Conservation (phyloP, 2,113 vertebrate genomes). For the Charadrius vociferus region DNA sequence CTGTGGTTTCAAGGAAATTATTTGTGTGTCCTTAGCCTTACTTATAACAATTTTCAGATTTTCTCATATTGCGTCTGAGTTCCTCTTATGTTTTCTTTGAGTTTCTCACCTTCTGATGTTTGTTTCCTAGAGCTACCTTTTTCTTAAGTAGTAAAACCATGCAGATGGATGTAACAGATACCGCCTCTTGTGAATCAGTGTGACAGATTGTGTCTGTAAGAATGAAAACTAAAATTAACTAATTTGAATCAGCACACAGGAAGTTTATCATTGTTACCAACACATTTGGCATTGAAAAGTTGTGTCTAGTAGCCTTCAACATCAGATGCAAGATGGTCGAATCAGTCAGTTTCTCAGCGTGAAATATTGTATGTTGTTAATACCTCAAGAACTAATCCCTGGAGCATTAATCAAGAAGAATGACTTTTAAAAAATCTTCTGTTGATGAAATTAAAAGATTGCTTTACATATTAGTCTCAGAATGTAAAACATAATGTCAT, state of each 20-base stretch:
- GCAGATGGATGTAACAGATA: conserved; percentile 47
- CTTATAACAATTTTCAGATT: neutral
- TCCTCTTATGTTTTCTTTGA: neutral
- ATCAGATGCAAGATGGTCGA: conserved; percentile 20
- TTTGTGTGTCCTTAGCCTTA: neutral
- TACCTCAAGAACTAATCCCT: neutral
- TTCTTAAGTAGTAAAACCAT: conserved; percentile 24
- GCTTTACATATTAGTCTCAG: neutral
- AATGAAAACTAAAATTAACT: conserved; percentile 58
- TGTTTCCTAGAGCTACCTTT: conserved; percentile 49
- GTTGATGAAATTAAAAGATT: conserved; percentile 5
- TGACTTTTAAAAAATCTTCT: neutral
- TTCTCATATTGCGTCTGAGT: neutral
- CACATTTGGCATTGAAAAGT: conserved; percentile 45
- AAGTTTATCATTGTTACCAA: conserved; percentile 41
- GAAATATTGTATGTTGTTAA: neutral
- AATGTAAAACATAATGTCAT: neutral
- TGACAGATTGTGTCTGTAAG: conserved; percentile 61
- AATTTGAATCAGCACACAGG: conserved; percentile 29
- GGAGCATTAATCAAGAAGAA: neutral
- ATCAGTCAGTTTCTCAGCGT: neutral
- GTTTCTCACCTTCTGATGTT: conserved; percentile 57
- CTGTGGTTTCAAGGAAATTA: neutral
- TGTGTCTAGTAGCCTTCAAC: conserved; percentile 32
- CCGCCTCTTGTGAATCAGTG: conserved; percentile 26